These are phyloP conservation scores for Lepidocyrtoides sp. DNA, from an alignment of 2,888 invertebrate species.

Conservation along the genomic window DNA sequence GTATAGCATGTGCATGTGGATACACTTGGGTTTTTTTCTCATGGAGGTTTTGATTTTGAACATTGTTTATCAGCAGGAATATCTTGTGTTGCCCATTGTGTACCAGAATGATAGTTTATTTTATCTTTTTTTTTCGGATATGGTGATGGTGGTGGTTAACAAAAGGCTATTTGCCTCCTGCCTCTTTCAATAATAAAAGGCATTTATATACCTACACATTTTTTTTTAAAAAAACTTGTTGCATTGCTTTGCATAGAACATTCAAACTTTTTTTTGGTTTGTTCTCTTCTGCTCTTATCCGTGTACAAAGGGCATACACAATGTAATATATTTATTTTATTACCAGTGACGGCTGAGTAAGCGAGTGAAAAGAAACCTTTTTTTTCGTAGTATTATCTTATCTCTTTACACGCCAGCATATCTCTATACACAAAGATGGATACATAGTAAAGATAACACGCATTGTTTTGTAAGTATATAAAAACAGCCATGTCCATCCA, in stretches of 20 bases:
- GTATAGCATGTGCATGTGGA: background rate
- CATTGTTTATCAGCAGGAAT: slow-evolving; percentile 18
- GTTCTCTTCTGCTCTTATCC: background rate
- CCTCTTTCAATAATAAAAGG: slow-evolving; percentile 51
- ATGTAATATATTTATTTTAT: slow-evolving; percentile 56
- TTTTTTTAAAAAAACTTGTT: slow-evolving; percentile 45
- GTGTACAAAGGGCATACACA: slow-evolving; percentile 19
- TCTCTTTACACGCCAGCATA: slow-evolving; percentile 61
- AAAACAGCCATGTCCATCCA: background rate
- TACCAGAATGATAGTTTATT: background rate
- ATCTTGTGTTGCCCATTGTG: slow-evolving; percentile 21
- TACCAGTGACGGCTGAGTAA: slow-evolving; percentile 21
- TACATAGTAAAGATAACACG: background rate
- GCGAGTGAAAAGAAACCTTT: background rate
- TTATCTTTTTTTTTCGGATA: background rate
- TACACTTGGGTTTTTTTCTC: background rate
- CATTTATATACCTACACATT: slow-evolving; percentile 20
- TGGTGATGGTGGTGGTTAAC: background rate
- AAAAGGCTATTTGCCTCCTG: slow-evolving; percentile 71
- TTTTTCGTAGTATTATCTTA: slow-evolving; percentile 47
- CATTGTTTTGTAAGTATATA: too few relatives aligned
- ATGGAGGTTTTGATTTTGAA: background rate
- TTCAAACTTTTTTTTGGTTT: background rate
- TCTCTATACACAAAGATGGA: slow-evolving; percentile 33
- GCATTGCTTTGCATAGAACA: background rate